Base-by-base conservation (phyloP, 2,113 vertebrate species). In the Albula goreensis region DNA sequence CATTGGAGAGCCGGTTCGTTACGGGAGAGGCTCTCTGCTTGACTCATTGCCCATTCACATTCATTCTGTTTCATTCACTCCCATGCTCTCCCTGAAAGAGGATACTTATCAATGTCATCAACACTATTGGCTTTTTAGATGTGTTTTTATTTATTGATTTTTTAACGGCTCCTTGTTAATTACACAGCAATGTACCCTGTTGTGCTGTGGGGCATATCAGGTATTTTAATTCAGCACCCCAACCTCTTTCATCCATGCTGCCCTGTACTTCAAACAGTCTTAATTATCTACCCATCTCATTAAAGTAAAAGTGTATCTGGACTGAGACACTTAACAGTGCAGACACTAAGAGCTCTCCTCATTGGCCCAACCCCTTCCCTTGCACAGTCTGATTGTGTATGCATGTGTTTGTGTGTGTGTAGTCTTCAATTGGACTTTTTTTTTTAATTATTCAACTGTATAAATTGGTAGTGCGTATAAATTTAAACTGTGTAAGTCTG, bases 261-360 rank as follows among this genome's bases (percentile, higher is more conserved):
- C 17, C 60, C 60, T 22, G 25, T 2, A 2, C 10, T 7, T 50
- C 31, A 48, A 3, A 17, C 78, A 79, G 78, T 50, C 48, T 79
- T 48, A 49, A 79, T 79, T 79, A 79, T 50, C 78, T 17, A 50
- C 41, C 78, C 78, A 49, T 79, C 78, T 79, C 41, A 79, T 48
- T 25, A 81, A 56, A 81, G 52, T 10, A 53, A 31, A 31, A 53
- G 51, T 53, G 19, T 11, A 56, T 49, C 49, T 81, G 80, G 50
- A 31, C 19, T 31, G 52, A 56, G 49, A 81, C 4, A 22, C 48
- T 81, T 6, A 7, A 15, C 0, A n/a, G 52, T 81, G 10, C 49
- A n/a, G 49, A 22, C 80, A 17, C 48, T 51, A 6, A 15, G 17
- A 53, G 19, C 13, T 2, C 80, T 19, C 4, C 41, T 41, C 78